Evolutionary conservation across 2,888 invertebrate species (phyloP).

Genomic region (Nasonia oneida): DNA sequence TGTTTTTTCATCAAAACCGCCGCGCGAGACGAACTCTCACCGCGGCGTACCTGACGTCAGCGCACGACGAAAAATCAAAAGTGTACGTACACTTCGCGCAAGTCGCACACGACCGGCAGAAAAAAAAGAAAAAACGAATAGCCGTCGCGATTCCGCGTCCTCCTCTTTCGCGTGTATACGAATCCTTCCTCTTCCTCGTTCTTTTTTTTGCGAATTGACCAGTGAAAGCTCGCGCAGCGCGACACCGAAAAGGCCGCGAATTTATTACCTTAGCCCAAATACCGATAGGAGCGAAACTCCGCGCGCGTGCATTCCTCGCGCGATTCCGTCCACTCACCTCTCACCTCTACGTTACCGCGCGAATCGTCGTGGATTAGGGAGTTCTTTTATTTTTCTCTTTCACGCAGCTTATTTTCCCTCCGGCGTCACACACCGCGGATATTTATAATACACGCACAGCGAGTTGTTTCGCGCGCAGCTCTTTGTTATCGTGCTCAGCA

Average conservation of each 20-base stretch:
- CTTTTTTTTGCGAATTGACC: constrained; percentile 27
- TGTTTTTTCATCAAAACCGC: no score
- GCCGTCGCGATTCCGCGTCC: constrained; percentile 23
- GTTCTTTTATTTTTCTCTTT: background rate
- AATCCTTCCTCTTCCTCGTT: constrained; percentile 24
- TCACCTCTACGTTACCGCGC: background rate
- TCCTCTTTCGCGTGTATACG: background rate
- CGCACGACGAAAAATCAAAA: background rate
- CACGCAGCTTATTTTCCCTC: background rate
- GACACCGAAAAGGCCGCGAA: constrained; percentile 51
- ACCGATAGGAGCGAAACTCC: constrained; percentile 53
- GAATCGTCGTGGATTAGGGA: background rate
- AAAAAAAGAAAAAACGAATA: background rate
- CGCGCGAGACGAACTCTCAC: no score
- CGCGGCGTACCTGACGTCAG: background rate
- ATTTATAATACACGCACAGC: background rate
- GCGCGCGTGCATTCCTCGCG: constrained; percentile 8
- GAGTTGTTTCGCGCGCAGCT: background rate
- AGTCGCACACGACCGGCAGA: constrained; percentile 15
- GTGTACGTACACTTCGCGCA: background rate
- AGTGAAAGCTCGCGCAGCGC: constrained; percentile 59
- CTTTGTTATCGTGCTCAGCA: constrained; percentile 39
- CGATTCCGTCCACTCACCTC: background rate
- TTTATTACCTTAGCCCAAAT: constrained; percentile 62
- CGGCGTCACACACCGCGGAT: background rate